Evolutionary conservation across 2,888 invertebrate genomes (phyloP).

Genomic region (Autographa pulchrina): DNA sequence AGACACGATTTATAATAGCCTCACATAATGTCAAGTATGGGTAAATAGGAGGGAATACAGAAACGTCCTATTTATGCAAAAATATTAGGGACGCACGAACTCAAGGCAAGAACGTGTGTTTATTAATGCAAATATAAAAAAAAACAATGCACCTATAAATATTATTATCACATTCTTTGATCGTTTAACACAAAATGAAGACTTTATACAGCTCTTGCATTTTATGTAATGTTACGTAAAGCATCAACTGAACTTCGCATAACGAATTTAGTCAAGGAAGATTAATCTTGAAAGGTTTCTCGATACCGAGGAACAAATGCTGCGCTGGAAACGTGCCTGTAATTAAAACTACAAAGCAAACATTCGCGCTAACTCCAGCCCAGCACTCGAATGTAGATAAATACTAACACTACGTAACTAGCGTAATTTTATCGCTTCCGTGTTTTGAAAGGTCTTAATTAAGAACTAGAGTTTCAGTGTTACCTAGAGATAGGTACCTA

Average conservation of each 20-base stretch:
- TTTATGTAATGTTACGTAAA: not conserved
- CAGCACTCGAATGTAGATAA: conserved; percentile 23
- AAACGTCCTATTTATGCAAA: not conserved
- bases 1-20: conserved; percentile 31
- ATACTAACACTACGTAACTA: conserved; percentile 24
- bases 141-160: not conserved
- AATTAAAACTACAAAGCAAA: conserved; percentile 43
- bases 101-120: not conserved
- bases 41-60: not conserved
- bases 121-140: not conserved
- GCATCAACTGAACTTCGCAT: not conserved
- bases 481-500: conserved; percentile 17
- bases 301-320: conserved; percentile 17
- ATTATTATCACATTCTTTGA: not conserved
- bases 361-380: conserved; percentile 29
- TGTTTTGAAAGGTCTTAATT: conserved; percentile 59
- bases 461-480: conserved; percentile 46
- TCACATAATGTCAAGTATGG: not conserved
- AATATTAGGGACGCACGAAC: not conserved
- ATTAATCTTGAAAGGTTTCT: conserved; percentile 20
- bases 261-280: conserved; percentile 3
- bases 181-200: not conserved
- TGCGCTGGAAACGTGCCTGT: conserved; percentile 21
- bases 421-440: conserved; percentile 51
- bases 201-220: too few relatives aligned